Evolutionary conservation across 2,888 invertebrate species (phyloP), one percentile per base, ranked within the genome.

Genomic region (Blastobasis lacticolella): DNA sequence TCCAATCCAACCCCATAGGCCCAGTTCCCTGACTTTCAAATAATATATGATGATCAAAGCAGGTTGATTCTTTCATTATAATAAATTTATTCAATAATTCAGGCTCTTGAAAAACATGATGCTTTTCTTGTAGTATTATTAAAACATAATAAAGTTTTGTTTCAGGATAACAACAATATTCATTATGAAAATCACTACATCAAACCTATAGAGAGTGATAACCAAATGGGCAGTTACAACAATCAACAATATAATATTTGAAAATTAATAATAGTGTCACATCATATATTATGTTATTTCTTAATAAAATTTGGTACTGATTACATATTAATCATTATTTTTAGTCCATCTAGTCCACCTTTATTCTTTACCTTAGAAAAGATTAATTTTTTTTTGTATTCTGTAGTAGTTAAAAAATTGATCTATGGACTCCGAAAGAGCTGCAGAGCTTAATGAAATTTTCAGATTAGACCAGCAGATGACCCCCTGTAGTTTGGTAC

Each of bases 101-200:
- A 23, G 23, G 23, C 23, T 2, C 23, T 23, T 23, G 23, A 23
- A 23, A 23, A 3, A 23, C 23, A 23, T 23, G 1, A 23, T 23
- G 23, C 23, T 23, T 23, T 2, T 5, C 9, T 43, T 9, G 45
- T 10, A 1, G 36, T 5, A 37, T 37, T 37, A 9, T 46, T 37
- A 37, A 6, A 46, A 41, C 7, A 7, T 41, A 41, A 41, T 23
- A 23, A 23, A 38, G 54, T 50, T 49, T 46, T 48, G 44, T 61
- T 54, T 10, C 57, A 63, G 66, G 62, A 60, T 52, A 62, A 62
- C 53, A 64, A 50, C 54, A 64, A 50, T 51, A 59, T 57, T 50
- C 62, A 63, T 42, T 59, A 59, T 53, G 54, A 54, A 38, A 61
- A 61, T 49, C 63, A 54, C 52, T 63, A 61, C 42, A 63, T 52